A percentile compares a stretch with the other conserved stretches of the same genome.
Conservation (phyloP, 2,113 vertebrate genomes). For the Beaufortia kweichowensis region DNA sequence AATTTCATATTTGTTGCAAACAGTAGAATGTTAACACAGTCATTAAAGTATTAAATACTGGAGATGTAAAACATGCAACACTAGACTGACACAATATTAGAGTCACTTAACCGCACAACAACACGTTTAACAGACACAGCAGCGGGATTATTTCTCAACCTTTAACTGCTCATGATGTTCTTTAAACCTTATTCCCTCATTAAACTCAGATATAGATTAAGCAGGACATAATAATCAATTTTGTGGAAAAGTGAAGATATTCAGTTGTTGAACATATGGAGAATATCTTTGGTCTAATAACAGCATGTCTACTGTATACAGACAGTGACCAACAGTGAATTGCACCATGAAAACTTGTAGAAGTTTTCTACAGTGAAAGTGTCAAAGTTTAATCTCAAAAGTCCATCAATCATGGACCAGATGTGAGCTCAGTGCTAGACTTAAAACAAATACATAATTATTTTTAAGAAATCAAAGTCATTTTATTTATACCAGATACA, state of each 20-base stretch:
- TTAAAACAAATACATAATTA: no score
- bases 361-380: no score
- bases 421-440: no score
- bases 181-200: background rate
- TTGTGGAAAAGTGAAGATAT: background rate
- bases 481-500: no score
- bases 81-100: slow-evolving; percentile 1
- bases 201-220: background rate
- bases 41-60: background rate
- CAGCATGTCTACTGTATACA: background rate
- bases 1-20: background rate
- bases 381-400: no score
- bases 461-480: no score
- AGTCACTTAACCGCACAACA: background rate
- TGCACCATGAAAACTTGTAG: background rate
- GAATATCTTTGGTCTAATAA: background rate
- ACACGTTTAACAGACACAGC: slow-evolving; percentile 3
- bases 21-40: background rate
- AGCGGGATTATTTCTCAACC: background rate
- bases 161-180: background rate
- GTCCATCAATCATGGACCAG: no score
- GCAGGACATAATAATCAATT: background rate
- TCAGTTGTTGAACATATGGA: background rate
- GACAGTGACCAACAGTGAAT: background rate
- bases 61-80: background rate